phyloP scores from a whole-genome alignment of 2,113 vertebrate species.

The Nibea coibor region DNA sequence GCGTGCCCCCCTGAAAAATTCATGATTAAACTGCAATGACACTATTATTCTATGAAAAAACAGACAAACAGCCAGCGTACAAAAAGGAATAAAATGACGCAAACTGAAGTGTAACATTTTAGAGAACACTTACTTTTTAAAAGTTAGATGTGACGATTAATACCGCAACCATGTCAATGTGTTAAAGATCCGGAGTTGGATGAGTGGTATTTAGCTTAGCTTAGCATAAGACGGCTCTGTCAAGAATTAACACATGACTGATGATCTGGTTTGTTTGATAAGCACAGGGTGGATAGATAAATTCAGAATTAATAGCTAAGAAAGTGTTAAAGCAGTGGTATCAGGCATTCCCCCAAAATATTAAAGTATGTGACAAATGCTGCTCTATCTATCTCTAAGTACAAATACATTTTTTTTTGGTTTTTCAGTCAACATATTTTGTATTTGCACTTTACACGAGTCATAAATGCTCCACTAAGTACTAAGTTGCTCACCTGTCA shows the following conservation, averaged over 20 bases:
- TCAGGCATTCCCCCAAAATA: background rate
- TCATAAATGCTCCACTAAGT: background rate
- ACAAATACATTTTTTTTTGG: too few species aligned
- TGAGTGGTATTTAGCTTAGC: background rate
- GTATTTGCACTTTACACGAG: background rate
- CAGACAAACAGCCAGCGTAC: background rate
- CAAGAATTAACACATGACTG: too few species aligned
- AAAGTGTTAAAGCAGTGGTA: too few species aligned
- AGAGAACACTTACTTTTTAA: background rate
- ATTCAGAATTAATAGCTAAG: too few species aligned
- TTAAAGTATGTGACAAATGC: background rate
- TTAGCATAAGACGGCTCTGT: slow-evolving; percentile 1
- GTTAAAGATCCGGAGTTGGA: background rate
- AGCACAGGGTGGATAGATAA: too few species aligned
- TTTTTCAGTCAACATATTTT: background rate
- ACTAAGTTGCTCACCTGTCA: slow-evolving; percentile 11
- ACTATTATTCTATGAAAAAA: background rate
- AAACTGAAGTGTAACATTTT: background rate
- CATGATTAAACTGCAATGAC: slow-evolving; percentile 7
- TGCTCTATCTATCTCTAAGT: too few species aligned
- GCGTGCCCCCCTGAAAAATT: background rate
- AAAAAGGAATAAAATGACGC: background rate
- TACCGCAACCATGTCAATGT: background rate
- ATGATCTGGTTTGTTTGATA: background rate
- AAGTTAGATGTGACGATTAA: background rate